phyloP scores from a whole-genome alignment of 2,797 vertebrate species.

The Danio choprae region DNA sequence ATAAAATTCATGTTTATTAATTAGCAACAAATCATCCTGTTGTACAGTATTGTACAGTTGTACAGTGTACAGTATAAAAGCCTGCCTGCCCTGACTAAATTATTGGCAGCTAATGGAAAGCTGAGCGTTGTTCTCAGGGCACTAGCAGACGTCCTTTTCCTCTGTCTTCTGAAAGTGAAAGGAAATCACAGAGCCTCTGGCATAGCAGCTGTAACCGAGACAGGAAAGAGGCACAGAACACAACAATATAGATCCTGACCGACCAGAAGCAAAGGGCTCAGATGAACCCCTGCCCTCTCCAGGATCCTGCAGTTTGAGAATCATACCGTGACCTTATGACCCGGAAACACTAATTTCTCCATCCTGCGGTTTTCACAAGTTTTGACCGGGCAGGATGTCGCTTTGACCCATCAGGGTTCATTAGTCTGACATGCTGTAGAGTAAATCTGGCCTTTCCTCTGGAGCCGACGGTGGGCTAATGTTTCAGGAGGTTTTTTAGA shows the following conservation, averaged over 20 bases:
- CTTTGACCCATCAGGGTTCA: conserved; percentile 31
- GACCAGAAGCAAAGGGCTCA: conserved; percentile 26
- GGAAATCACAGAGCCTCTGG: conserved; percentile 17
- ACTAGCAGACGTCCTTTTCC: conserved; percentile 6
- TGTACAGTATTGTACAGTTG: too few relatives aligned
- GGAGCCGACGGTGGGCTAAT: conserved; percentile 10
- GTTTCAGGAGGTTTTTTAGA: conserved; percentile 28
- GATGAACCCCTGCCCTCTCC: conserved; percentile 7
- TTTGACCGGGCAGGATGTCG: conserved; percentile 28
- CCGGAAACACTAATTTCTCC: conserved; percentile 39
- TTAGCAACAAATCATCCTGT: background rate
- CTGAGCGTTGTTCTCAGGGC: conserved; percentile 11
- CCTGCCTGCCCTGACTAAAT: background rate
- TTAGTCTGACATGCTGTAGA: conserved; percentile 17
- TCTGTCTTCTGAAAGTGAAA: conserved; percentile 10
- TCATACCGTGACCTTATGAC: conserved; percentile 36
- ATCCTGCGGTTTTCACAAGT: conserved; percentile 13
- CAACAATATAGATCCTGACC: conserved; percentile 36
- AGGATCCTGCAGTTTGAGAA: conserved; percentile 13
- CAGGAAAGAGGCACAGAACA: conserved; percentile 25
- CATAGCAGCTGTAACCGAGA: conserved; percentile 41
- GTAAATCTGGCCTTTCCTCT: conserved; percentile 15
- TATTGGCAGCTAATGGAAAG: background rate
- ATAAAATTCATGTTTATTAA: background rate
- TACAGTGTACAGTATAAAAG: background rate